Conservation (phyloP, 2,888 invertebrate genomes). For the Calameuta filiformis region DNA sequence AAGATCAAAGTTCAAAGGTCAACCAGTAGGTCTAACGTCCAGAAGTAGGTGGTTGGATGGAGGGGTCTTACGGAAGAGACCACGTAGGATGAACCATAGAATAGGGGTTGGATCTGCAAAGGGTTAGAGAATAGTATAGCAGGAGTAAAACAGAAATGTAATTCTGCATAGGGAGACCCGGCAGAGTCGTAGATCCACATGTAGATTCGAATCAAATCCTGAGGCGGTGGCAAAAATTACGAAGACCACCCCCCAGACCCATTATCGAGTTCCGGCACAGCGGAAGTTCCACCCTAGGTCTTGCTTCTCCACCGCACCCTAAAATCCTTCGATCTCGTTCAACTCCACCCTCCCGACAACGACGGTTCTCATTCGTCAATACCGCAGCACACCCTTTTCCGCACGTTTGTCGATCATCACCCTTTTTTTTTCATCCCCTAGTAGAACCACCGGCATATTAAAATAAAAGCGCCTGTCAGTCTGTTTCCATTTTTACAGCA, state of each 20-base stretch:
- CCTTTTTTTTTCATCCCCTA: not conserved
- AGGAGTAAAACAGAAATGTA: slow-evolving; percentile 19
- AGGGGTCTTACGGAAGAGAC: too few relatives aligned
- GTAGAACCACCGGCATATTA: not conserved
- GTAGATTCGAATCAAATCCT: not conserved
- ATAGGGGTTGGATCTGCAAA: not conserved
- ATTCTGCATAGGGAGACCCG: not conserved
- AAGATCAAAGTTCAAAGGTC: not conserved
- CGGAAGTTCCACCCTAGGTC: slow-evolving; percentile 8
- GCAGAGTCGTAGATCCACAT: not conserved
- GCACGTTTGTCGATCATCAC: not conserved
- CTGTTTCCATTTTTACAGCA: not conserved
- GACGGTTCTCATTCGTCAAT: slow-evolving; percentile 6
- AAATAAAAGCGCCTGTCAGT: not conserved
- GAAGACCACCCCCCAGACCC: slow-evolving; percentile 18
- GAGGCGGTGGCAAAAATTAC: slow-evolving; percentile 31
- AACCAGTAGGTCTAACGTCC: not conserved
- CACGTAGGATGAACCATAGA: not conserved
- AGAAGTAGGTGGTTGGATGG: not conserved
- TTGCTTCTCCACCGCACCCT: not conserved
- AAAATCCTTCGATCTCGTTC: not conserved
- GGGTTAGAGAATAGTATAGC: not conserved
- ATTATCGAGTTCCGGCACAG: slow-evolving; percentile 27
- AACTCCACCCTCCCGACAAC: not conserved
- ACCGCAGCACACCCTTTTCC: not conserved